Evolutionary conservation across 2,113 vertebrate genomes (phyloP), one percentile per base, ranked within the genome.

Genomic region (Corythornis vintsioides): DNA sequence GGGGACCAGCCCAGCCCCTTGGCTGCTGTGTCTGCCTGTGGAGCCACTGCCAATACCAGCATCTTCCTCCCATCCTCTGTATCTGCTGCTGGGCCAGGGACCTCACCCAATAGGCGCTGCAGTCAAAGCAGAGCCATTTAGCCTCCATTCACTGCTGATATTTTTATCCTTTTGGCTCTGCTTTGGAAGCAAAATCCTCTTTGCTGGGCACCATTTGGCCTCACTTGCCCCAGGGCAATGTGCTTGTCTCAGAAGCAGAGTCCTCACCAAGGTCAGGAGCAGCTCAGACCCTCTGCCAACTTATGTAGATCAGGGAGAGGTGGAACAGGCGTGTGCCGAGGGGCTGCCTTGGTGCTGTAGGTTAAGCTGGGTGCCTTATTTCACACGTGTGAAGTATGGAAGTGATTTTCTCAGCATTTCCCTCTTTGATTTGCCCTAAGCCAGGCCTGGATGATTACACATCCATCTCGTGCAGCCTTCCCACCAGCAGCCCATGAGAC

Each of bases 131-230:
- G 42, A 67, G 59, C 72, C 3, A 0, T 74, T 82, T 28, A 73
- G 43, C 78, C 73, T 92, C 42, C 19, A 3, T 31, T 59, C 9
- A 0, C 87, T 57, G 50, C 17, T 33, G 93, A 5, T 85, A 59
- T 80, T 89, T 89, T 91, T 73, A 74, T 80, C 75, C 67, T 76
- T 73, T 73, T 91, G 89, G 87, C 85, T 95, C 63, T 83, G 82
- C 71, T 87, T 74, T 53, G 31, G 78, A 42, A 83, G 78, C 71
- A 69, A 87, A 96, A 73, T 94, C 90, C 88, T 91, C 89, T 89
- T 89, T 88, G 59, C 94, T 63, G 89, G 71, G 79, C 82, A 92
- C 82, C 78, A 42, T 85, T 93, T 95, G 82, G 91, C 60, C 71
- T 92, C 69, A 25, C 31, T 77, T 22, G 73, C 80, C 61, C 56